Conservation (phyloP, 2,113 vertebrate species). For the Polypterus senegalus region DNA sequence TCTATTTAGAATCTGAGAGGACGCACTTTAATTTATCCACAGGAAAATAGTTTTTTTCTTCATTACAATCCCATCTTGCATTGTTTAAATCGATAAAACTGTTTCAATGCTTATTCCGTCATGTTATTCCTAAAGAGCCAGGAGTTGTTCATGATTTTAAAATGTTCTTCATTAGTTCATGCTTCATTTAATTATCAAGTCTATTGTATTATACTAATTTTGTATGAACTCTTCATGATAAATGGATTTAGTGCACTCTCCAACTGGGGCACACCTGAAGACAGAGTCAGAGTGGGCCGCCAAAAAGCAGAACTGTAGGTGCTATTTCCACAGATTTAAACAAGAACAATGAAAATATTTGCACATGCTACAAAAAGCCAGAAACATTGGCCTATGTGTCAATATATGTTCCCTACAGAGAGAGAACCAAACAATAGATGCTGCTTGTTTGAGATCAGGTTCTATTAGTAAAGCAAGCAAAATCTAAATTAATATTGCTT, state of each 20-base stretch:
- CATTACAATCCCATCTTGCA: too few relatives aligned
- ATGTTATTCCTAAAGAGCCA: too few relatives aligned
- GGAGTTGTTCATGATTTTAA: too few relatives aligned
- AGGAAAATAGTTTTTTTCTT: too few relatives aligned
- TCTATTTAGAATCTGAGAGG: too few relatives aligned
- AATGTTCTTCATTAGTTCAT: too few relatives aligned
- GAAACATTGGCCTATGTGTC: conserved; percentile 8
- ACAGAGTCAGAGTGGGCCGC: background rate
- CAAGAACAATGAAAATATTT: conserved; percentile 14
- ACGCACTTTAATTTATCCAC: too few relatives aligned
- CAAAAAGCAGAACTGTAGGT: conserved; percentile 1
- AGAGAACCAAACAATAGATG: conserved; percentile 1
- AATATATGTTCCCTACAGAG: conserved; percentile 10
- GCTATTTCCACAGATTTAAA: conserved; percentile 5
- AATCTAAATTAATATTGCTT: background rate
- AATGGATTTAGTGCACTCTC: background rate
- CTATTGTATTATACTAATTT: too few relatives aligned
- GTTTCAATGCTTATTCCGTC: too few relatives aligned
- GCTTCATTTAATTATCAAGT: too few relatives aligned
- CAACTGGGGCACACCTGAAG: background rate
- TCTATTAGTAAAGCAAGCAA: conserved; percentile 7
- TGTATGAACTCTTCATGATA: background rate
- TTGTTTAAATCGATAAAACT: too few relatives aligned
- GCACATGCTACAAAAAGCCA: conserved; percentile 4
- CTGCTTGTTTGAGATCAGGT: conserved; percentile 2